Percentiles rank a stretch among this genome's conserved stretches.
phyloP scores from a whole-genome alignment of 2,797 vertebrate genomes.

The Bryconaethiops microstoma region DNA sequence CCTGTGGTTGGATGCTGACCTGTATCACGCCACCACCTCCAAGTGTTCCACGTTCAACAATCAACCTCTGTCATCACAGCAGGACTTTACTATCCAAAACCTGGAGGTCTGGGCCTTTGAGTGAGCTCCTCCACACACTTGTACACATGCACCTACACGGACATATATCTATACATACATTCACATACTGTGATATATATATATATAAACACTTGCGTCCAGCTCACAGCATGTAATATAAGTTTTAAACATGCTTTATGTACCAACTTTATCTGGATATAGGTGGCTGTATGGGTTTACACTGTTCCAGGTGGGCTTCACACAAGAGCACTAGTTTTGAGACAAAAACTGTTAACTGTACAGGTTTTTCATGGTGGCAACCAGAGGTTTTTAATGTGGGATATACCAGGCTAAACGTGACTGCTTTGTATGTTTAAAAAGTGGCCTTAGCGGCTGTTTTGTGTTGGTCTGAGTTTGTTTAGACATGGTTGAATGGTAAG shows the following conservation, averaged over 20 bases:
- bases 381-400: neutral
- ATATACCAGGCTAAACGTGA: constrained; percentile 16
- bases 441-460: constrained; percentile 4
- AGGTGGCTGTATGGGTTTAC: neutral
- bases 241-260: neutral
- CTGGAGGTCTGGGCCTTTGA: constrained; percentile 92
- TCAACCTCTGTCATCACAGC: constrained; percentile 89
- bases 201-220: neutral
- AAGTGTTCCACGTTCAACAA: constrained; percentile 96
- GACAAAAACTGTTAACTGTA: constrained; percentile 10
- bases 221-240: constrained; percentile 25
- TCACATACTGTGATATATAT: constrained; percentile 13
- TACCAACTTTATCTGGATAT: neutral
- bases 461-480: constrained; percentile 16
- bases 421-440: constrained; percentile 1
- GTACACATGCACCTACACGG: constrained; percentile 36
- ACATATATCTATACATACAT: constrained; percentile 7
- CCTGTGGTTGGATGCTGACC: constrained; percentile 94
- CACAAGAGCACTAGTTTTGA: constrained; percentile 4
- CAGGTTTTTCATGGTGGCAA: constrained; percentile 15
- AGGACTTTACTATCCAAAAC: constrained; percentile 96
- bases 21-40: constrained; percentile 93
- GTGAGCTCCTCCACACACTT: constrained; percentile 56
- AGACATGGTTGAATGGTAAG: constrained; percentile 45
- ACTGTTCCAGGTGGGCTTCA: neutral